Base-by-base conservation (phyloP, 2,113 vertebrate species). In the Hippocampus barbouri region DNA sequence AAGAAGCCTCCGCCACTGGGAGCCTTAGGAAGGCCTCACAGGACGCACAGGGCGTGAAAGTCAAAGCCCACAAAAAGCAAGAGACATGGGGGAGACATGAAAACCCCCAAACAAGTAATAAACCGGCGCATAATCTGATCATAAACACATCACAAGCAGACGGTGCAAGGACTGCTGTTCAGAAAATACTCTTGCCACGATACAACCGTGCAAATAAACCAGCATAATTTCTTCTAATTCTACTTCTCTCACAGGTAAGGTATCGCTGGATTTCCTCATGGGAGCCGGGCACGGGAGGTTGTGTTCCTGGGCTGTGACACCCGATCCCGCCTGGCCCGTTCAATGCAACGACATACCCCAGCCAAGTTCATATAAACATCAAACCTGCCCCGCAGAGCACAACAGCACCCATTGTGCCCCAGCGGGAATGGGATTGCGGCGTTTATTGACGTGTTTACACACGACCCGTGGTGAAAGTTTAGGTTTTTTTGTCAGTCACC, bases 1-100 rank as follows among this genome's bases (percentile, higher is more conserved):
- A 87, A 81, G 82, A 89, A 83, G 66, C 75, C 74, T 80, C 76
- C 78, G 81, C 87, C 83, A 70, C 78, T 81, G 79, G 78, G 77
- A 87, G 69, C 78, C 76, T 85, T 82, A 86, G 79, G 81, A 83
- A 85, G 79, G 68, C 70, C 67, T 41, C 70, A 27, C 11, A 54
- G 68, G 78, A 86, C 85, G 85, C 79, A 80, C 23, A 0, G 80
- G 79, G 77, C 51, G 72, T 65, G 41, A 83, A 81, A 76, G 78
- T 78, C 67, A 4, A 8, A 76, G 69, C 40, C 68, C 75, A 76
- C 63, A 53, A 68, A 68, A 40, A 47, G 27, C 62, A 23, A 38
- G 57, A 79, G 56, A 63, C 70, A 70, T 27, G 51, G 64, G 71
- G 69, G 64, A 43, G 72, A 30, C 75, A 78, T 66, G 49, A 53